Conservation (phyloP, 2,797 vertebrate species). For the Bucorvus abyssinicus region DNA sequence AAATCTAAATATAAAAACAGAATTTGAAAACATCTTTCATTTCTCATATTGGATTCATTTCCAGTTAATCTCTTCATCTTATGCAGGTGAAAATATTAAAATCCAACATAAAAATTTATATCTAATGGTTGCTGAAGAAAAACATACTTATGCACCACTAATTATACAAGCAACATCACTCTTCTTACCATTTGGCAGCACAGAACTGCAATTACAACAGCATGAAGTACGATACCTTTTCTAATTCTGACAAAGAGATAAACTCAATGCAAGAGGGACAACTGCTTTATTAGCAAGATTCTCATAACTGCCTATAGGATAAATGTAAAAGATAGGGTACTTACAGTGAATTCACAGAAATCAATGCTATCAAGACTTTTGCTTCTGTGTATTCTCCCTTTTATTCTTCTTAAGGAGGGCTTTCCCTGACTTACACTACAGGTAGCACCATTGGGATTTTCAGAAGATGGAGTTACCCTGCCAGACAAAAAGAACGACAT, state of each 20-base stretch:
- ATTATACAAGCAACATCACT: background rate
- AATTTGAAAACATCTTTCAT: background rate
- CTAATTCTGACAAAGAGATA: background rate
- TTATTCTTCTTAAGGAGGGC: constrained; percentile 94
- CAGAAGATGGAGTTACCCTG: constrained; percentile 93
- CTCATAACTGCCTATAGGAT: background rate
- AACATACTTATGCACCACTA: background rate
- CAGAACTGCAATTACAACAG: background rate
- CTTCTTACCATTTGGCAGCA: background rate
- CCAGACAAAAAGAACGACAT: constrained; percentile 4
- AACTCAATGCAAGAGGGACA: background rate
- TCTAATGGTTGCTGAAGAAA: background rate
- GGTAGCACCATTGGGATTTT: constrained; percentile 86
- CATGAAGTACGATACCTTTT: background rate
- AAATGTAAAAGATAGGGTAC: constrained; percentile 62
- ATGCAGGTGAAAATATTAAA: background rate
- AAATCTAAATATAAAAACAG: background rate
- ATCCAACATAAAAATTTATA: background rate
- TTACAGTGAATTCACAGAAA: constrained; percentile 94
- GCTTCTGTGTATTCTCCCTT: constrained; percentile 94
- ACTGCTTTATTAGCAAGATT: background rate
- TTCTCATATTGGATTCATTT: background rate
- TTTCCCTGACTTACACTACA: constrained; percentile 90
- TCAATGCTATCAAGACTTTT: constrained; percentile 94
- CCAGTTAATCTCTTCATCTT: background rate